phyloP scores from a whole-genome alignment of 2,113 vertebrate genomes.

The Amphilophus citrinellus region DNA sequence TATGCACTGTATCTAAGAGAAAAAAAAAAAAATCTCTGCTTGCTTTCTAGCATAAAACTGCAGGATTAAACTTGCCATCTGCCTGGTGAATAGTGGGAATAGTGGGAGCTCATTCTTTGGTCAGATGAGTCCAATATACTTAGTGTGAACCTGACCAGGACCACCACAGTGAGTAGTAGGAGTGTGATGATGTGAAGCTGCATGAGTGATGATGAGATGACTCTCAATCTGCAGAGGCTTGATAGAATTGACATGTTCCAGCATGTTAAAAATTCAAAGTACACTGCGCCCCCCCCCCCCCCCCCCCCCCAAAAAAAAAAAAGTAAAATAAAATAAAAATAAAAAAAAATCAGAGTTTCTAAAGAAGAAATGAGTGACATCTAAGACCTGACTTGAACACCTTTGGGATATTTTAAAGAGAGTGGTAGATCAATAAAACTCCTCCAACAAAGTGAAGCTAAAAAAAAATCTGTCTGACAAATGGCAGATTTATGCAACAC shows the following conservation, averaged over 20 bases:
- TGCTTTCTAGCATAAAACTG: not conserved
- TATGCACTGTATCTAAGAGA: not conserved
- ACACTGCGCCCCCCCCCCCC: not conserved
- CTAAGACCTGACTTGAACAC: not conserved
- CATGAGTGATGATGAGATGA: slow-evolving; percentile 6
- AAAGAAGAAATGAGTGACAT: slow-evolving; percentile 8
- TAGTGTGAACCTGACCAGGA: slow-evolving; percentile 13
- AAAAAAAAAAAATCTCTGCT: not conserved
- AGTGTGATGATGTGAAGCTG: slow-evolving; percentile 3
- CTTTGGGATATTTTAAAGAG: slow-evolving; percentile 17
- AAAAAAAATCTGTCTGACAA: not conserved
- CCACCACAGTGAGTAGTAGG: slow-evolving; percentile 6
- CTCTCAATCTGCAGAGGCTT: slow-evolving; percentile 10
- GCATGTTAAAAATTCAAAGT: slow-evolving; percentile 2
- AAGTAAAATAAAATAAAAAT: too few species aligned
- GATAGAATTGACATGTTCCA: slow-evolving; percentile 3
- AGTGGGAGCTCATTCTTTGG: slow-evolving; percentile 7
- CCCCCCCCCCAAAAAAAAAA: too few species aligned
- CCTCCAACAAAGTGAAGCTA: not conserved
- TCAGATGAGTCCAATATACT: slow-evolving; percentile 12
- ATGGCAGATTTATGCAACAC: not conserved
- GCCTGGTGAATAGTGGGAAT: slow-evolving; percentile 12
- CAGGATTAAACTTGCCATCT: slow-evolving; percentile 14
- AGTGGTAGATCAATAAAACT: not conserved
- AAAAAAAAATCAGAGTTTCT: not conserved